Percentiles rank a stretch among this genome's conserved stretches.
These are phyloP conservation scores for Pachyuromys duprasi DNA, from an alignment of 2,797 vertebrate genomes.

Conservation along the genomic window DNA sequence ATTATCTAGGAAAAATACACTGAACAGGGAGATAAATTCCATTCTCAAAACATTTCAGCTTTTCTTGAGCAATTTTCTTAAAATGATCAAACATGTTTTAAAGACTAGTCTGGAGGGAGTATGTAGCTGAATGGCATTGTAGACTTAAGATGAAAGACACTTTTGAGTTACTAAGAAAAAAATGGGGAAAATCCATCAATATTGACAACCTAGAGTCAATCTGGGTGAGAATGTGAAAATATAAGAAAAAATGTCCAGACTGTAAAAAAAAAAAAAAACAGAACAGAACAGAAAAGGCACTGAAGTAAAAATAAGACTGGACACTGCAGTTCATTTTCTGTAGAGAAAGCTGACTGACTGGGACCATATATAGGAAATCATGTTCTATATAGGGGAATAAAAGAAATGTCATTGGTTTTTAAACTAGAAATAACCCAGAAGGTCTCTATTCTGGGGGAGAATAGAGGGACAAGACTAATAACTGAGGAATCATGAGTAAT, in stretches of 20 bases:
- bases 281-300: not conserved
- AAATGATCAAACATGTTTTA: slow-evolving; percentile 25
- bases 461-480: not conserved
- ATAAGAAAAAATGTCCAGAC: not conserved
- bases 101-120: not conserved
- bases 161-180: slow-evolving; percentile 2
- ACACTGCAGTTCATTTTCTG: not conserved
- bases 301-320: not conserved
- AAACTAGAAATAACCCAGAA: slow-evolving; percentile 26
- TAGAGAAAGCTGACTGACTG: not conserved
- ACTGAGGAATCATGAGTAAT: not conserved
- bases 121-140: not conserved
- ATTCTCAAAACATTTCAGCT: not conserved
- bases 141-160: not conserved
- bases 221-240: not conserved
- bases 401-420: not conserved
- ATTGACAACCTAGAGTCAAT: not conserved
- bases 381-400: not conserved
- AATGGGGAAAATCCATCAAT: not conserved
- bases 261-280: not conserved
- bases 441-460: not conserved
- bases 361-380: not conserved
- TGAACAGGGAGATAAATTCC: not conserved
- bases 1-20: not conserved
- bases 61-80: not conserved